phyloP scores from a whole-genome alignment of 2,113 vertebrate genomes.

The Mormyrus iriodes region DNA sequence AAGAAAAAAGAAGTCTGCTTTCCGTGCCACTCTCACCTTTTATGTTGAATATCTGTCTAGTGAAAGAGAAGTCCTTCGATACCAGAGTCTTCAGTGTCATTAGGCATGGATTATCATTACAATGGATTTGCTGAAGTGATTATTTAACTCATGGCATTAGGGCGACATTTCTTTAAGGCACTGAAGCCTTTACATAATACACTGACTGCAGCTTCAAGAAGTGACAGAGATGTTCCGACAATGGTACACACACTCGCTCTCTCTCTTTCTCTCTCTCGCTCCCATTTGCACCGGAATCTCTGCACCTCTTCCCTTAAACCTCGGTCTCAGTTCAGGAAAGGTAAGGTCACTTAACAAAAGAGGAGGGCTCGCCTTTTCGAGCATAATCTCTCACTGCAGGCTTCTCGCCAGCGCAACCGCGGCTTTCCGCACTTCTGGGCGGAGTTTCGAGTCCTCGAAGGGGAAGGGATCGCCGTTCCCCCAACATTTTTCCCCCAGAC shows the following conservation, averaged over 20 bases:
- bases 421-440: slow-evolving; percentile 25
- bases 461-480: slow-evolving; percentile 29
- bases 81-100: slow-evolving; percentile 5
- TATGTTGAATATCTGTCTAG: neutral
- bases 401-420: slow-evolving; percentile 60
- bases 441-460: slow-evolving; percentile 14
- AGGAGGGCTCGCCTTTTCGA: slow-evolving; percentile 59
- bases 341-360: slow-evolving; percentile 73
- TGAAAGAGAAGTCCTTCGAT: neutral
- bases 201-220: slow-evolving; percentile 67
- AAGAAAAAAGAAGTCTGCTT: slow-evolving; percentile 25
- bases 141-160: slow-evolving; percentile 50
- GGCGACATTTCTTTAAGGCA: slow-evolving; percentile 68
- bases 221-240: slow-evolving; percentile 47
- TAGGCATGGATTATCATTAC: slow-evolving; percentile 38
- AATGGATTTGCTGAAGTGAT: slow-evolving; percentile 15
- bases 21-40: neutral
- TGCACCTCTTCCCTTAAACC: slow-evolving; percentile 44
- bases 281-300: slow-evolving; percentile 12
- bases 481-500: slow-evolving; percentile 30
- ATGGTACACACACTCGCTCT: neutral
- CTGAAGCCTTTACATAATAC: slow-evolving; percentile 73
- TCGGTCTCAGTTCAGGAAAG: slow-evolving; percentile 59
- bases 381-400: slow-evolving; percentile 71
- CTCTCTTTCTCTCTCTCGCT: neutral